Conservation (phyloP, 1,140 invertebrate genomes). For the Sipha flava region DNA sequence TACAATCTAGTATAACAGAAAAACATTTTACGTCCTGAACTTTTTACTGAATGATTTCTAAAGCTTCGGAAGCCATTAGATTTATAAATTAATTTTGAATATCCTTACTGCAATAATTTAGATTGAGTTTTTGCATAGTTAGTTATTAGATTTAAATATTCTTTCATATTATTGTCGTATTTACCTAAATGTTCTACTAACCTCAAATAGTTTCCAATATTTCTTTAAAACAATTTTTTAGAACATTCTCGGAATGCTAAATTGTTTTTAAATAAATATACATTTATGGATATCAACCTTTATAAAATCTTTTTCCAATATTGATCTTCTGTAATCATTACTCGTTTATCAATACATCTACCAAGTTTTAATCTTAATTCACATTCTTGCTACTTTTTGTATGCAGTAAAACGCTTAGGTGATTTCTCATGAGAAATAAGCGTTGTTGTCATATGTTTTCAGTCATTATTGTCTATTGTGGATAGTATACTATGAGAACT, state of each 20-base stretch:
- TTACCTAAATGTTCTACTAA: constrained; percentile 34
- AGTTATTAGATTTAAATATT: constrained; percentile 14
- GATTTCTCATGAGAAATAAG: background rate
- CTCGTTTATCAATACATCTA: constrained; percentile 11
- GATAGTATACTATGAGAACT: background rate
- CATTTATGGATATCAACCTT: background rate
- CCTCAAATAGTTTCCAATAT: constrained; percentile 35
- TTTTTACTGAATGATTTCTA: constrained; percentile 35
- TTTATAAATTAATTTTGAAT: constrained; percentile 34
- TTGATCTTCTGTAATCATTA: background rate
- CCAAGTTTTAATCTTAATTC: background rate
- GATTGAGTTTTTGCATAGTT: background rate
- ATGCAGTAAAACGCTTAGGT: background rate
- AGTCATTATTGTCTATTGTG: background rate
- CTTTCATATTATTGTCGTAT: constrained; percentile 32
- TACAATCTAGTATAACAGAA: constrained; percentile 35
- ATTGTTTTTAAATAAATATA: background rate
- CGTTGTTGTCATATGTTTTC: background rate
- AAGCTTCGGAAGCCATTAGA: constrained; percentile 34
- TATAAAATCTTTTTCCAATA: background rate
- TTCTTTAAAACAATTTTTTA: background rate
- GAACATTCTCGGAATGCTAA: background rate
- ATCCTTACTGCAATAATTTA: constrained; percentile 20
- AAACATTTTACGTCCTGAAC: constrained; percentile 36
- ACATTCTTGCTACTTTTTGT: constrained; percentile 7